Conservation (phyloP, 2,113 vertebrate genomes). For the Myrmecobius fasciatus region DNA sequence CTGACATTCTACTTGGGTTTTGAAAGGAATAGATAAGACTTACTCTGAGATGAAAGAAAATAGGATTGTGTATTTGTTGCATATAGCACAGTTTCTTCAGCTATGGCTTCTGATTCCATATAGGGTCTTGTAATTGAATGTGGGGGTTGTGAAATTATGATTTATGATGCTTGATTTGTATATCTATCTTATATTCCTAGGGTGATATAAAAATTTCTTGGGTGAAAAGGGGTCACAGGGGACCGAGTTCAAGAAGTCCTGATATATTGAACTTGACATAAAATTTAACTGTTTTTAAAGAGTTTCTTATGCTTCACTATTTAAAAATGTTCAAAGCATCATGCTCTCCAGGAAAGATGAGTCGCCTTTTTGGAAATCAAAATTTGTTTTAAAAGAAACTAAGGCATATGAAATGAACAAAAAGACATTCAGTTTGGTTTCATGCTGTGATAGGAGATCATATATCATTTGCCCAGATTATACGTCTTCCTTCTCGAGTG, state of each 20-base stretch:
- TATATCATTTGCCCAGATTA: not conserved
- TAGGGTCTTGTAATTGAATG: no score
- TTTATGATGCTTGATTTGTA: no score
- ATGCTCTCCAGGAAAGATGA: not conserved
- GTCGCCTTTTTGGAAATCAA: not conserved
- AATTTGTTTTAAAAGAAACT: not conserved
- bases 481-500: not conserved
- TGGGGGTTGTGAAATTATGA: no score
- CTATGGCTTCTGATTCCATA: no score
- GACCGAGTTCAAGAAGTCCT: no score
- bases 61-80: not conserved
- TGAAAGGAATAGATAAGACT: not conserved
- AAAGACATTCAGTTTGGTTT: not conserved
- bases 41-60: not conserved
- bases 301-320: conserved; percentile 33
- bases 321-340: not conserved
- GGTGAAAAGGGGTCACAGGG: no score
- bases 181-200: no score
- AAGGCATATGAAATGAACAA: not conserved
- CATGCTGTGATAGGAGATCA: not conserved
- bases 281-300: not conserved
- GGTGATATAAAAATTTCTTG: no score
- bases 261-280: not conserved
- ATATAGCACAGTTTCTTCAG: no score
- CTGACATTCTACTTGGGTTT: not conserved